Evolutionary conservation across 2,797 vertebrate genomes (phyloP), one percentile per base, ranked within the genome.

Genomic region (Hydrocynus forskahlii): DNA sequence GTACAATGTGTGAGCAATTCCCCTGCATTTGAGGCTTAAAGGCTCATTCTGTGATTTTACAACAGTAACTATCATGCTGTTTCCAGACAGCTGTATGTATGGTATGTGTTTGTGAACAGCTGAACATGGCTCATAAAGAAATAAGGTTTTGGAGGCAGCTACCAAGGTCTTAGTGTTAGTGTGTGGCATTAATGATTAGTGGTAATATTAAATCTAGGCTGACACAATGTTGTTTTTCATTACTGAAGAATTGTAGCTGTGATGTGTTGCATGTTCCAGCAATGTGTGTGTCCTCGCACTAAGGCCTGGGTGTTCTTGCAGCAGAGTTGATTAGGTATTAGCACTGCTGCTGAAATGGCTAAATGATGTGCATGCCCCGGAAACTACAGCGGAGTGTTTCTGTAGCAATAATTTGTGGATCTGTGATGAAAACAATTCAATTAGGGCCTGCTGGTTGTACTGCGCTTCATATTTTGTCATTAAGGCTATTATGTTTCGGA

Each of bases 371-470:
- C 48, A 76, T 70, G 76, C 43, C 76, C 69, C n/a, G 16, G 62
- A 76, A 81, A 73, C 75, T 63, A 68, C 60, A 79, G 54, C 52
- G 66, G 64, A 82, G 62, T 43, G 84, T 78, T 74, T 79, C 70
- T 38, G 59, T 21, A 71, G 81, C 52, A 75, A 80, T 64, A 17
- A 85, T 81, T 84, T 78, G 45, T 52, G 81, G 75, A 74, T 86
- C 48, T 81, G 75, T 68, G 62, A 60, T 75, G 57, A 80, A 85
- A 82, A 74, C 74, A 64, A 68, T 78, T 81, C 78, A 84, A 66
- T 84, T 81, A 82, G 78, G 68, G 75, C 76, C 38, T 71, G 80
- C 82, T 68, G 77, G 74, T 80, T 83, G 63, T 79, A 71, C 66
- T 66, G 9, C 19, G 17, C 83, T 79, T 80, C 67, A 75, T 70